A percentile compares a stretch with the other conserved stretches of the same genome.
These are phyloP conservation scores for Halichoerus grypus DNA, from an alignment of 2,113 vertebrate genomes.

Conservation along the genomic window DNA sequence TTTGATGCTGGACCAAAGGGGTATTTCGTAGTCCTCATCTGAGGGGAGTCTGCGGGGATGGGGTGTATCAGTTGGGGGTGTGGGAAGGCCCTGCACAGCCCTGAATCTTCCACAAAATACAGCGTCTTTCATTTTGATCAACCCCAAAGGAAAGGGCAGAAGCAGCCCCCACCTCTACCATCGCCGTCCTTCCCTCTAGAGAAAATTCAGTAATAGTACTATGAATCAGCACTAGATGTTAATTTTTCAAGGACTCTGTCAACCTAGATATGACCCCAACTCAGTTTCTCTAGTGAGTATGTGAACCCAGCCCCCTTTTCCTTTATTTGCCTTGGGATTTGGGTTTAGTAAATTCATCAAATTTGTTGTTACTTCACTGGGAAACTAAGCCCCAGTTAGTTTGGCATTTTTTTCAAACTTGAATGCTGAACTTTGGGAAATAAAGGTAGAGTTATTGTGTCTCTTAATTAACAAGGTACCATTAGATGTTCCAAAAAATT, in stretches of 20 bases:
- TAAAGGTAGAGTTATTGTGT: not conserved
- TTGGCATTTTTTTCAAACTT: constrained; percentile 12
- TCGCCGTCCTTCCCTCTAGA: not conserved
- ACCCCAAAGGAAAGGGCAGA: constrained; percentile 15
- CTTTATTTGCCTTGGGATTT: constrained; percentile 43
- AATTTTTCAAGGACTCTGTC: not conserved
- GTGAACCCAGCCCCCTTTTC: not conserved
- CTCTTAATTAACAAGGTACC: not conserved
- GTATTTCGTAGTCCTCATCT: not conserved
- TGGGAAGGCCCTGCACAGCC: not conserved
- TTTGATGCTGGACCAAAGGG: constrained; percentile 46
- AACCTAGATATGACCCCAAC: not conserved
- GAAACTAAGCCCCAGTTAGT: constrained; percentile 40
- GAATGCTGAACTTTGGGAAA: constrained; percentile 17
- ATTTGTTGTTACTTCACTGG: not conserved
- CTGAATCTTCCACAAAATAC: not conserved
- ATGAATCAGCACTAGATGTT: not conserved
- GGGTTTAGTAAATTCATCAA: not conserved
- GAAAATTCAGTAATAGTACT: not conserved
- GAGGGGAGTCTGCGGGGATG: not conserved
- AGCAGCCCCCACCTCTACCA: not conserved
- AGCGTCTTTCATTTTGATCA: constrained; percentile 46
- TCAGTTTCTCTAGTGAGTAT: not conserved
- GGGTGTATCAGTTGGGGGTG: not conserved
- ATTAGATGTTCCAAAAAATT: not conserved